Evolutionary conservation across 2,797 vertebrate genomes (phyloP), one percentile per base, ranked within the genome.

Genomic region (Micrastur ruficollis): DNA sequence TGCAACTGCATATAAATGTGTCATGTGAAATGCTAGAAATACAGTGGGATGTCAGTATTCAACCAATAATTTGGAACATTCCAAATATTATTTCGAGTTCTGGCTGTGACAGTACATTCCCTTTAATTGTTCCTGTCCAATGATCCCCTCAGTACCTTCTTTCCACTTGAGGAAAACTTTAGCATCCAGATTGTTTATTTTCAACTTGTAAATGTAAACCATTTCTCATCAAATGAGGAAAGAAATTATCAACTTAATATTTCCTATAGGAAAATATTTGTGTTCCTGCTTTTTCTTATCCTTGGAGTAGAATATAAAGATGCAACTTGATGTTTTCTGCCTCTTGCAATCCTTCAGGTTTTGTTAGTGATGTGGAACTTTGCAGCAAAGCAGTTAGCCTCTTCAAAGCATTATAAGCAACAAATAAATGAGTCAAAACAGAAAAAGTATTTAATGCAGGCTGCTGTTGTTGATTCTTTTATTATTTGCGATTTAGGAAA

Each of bases 201-300:
- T 68, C 22, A 38, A 2, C n/a, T 89, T 91, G 26, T 80, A 70
- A 93, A 63, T 90, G 40, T 65, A 83, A 91, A 62, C 8, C 10
- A 23, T 44, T 91, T 87, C 67, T 90, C 89, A n/a, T 76, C 31
- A 52, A 36, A 66, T 73, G 34, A 92, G 55, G 34, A 52, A 87
- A 90, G 31, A 91, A 92, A 76, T 89, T 42, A 63, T 38, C 22
- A 40, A 49, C 26, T 34, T 86, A 40, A 61, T 89, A 42, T 81
- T 91, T 89, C 59, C 78, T 94, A 8, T 50, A 56, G 81, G 70
- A 92, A 92, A 95, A 81, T 81, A 81, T 40, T 91, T 82, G 32
- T 85, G 20, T 46, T 87, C n/a, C 84, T 89, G 29, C 25, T 85
- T 92, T 86, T 29, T 73, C 8, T 68, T 61, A 25, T 32, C 42